A percentile compares a stretch with the other conserved stretches of the same genome.
phyloP scores from a whole-genome alignment of 2,797 vertebrate species.

The Fringilla coelebs region DNA sequence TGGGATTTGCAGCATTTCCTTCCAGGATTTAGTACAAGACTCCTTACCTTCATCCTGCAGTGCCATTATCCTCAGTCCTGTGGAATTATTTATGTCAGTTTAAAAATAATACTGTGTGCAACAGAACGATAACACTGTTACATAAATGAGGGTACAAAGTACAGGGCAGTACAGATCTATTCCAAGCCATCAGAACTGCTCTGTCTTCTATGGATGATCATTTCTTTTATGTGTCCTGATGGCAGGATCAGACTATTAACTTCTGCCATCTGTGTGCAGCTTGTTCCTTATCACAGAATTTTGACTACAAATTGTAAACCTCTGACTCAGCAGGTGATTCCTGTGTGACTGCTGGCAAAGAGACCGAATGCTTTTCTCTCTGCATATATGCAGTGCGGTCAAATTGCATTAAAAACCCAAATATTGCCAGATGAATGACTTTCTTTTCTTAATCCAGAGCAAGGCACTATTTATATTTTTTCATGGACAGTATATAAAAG shows the following conservation, averaged over 20 bases:
- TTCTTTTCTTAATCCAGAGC: neutral
- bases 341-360: neutral
- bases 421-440: neutral
- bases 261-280: neutral
- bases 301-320: neutral
- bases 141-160: neutral
- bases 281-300: neutral
- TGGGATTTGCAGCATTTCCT: neutral
- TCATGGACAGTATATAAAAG: neutral
- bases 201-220: neutral
- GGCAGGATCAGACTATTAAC: constrained; percentile 12
- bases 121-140: neutral
- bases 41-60: neutral
- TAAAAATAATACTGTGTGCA: neutral
- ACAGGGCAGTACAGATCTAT: neutral
- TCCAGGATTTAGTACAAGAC: neutral
- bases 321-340: neutral
- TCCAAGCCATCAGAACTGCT: neutral
- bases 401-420: neutral
- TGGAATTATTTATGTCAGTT: neutral
- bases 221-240: neutral
- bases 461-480: neutral
- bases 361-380: neutral
- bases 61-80: neutral
- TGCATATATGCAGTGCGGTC: neutral